Conservation (phyloP, 2,888 invertebrate genomes). For the Heliconius ethilla region DNA sequence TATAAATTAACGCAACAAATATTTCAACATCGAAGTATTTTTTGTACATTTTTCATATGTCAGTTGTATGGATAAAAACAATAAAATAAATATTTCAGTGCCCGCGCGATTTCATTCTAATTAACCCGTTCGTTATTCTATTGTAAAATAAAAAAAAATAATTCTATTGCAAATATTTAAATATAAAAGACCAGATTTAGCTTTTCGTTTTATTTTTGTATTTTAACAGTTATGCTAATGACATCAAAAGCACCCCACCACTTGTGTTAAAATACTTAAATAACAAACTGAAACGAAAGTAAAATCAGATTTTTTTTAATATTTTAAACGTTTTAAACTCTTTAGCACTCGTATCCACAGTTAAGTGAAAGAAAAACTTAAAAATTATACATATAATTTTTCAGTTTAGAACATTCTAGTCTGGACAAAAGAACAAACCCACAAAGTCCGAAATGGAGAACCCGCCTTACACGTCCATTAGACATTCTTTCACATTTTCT, state of each 20-base stretch:
- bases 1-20: not conserved
- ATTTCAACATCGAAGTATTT: slow-evolving; percentile 1
- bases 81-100: slow-evolving; percentile 13
- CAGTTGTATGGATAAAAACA: slow-evolving; percentile 7
- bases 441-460: slow-evolving; percentile 34
- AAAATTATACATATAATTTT: slow-evolving; percentile 28
- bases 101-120: slow-evolving; percentile 16
- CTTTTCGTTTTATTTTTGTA: too few relatives aligned
- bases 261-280: not conserved
- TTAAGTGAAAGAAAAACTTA: slow-evolving; percentile 18
- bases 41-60: not conserved
- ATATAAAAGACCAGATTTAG: not conserved
- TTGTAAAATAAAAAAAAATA: not conserved
- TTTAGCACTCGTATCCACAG: not conserved
- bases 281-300: not conserved
- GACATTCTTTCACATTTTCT: slow-evolving; percentile 37
- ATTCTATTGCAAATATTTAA: not conserved
- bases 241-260: not conserved
- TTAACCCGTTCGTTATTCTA: slow-evolving; percentile 5
- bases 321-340: not conserved
- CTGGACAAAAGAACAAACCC: slow-evolving; percentile 33
- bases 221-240: not conserved
- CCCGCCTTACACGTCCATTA: slow-evolving; percentile 38
- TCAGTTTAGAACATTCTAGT: slow-evolving; percentile 31
- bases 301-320: not conserved